Conservation (phyloP, 2,888 invertebrate species). For the Drosophila tanythrix region DNA sequence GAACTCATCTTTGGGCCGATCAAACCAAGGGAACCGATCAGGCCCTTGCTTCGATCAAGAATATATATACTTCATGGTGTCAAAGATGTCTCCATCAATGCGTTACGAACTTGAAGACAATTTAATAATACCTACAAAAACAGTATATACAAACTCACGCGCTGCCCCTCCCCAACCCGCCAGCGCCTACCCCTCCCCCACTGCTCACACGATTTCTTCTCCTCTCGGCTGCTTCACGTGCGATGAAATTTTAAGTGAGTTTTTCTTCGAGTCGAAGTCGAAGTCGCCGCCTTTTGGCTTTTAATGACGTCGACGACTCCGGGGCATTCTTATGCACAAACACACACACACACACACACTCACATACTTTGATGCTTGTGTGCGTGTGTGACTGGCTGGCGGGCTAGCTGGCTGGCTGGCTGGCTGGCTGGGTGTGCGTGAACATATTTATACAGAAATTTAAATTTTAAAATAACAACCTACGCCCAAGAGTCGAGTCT, state of each 20-base stretch:
- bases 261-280: constrained; percentile 58
- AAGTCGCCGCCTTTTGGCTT: constrained; percentile 70
- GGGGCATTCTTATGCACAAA: constrained; percentile 76
- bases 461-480: constrained; percentile 80
- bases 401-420: not conserved
- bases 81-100: not conserved
- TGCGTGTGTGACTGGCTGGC: constrained; percentile 10
- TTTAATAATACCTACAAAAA: not conserved
- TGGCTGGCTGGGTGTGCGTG: constrained; percentile 39
- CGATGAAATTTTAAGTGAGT: constrained; percentile 78
- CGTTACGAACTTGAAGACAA: not conserved
- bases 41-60: not conserved
- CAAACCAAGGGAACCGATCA: not conserved
- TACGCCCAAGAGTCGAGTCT: constrained; percentile 20
- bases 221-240: constrained; percentile 61
- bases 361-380: constrained; percentile 4
- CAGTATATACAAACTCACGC: not conserved
- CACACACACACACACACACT: constrained; percentile 45
- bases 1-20: not conserved
- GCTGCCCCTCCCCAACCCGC: constrained; percentile 9
- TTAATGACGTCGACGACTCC: constrained; percentile 73
- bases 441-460: constrained; percentile 77
- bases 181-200: constrained; percentile 11
- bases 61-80: rapidly evolving
- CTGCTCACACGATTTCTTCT: constrained; percentile 1